Evolutionary conservation across 2,797 vertebrate species (phyloP), one percentile per base, ranked within the genome.

Genomic region (Crenuchus spilurus): DNA sequence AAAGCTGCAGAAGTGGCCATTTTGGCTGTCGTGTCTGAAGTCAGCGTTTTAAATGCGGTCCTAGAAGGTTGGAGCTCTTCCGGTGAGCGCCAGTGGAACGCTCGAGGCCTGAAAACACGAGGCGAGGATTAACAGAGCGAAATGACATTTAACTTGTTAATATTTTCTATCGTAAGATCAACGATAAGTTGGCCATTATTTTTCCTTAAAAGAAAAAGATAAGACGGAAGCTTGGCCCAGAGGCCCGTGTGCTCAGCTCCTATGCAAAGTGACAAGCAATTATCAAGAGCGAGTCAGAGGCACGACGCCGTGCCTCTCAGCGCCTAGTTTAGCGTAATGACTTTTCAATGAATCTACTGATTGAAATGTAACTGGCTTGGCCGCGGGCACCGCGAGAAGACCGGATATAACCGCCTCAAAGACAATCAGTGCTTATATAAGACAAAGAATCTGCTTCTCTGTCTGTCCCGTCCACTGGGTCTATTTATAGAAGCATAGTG

Each of bases 131-230:
- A 82, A 70, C 71, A 69, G 39, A 37, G 61, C 57, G 80, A 82
- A 90, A 88, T 91, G 90, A 93, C 92, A 93, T 93, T 94, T 92
- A 93, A 93, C 91, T 92, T 92, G 91, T 93, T 93, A 91, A 93
- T 92, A 92, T 92, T 92, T 92, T 87, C 83, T 65, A 60, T 84
- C 85, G 82, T 71, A 88, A 95, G 95, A 97, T 97, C 91, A 91
- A 92, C 78, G 95, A 99, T 99, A 98, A 97, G 95, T 89, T 74
- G 88, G 89, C 94, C 89, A 92, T 95, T 93, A 93, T 93, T 93
- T 92, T 78, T 87, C 83, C 90, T 89, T 91, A 94, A 92, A 93
- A 94, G 92, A 86, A 86, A 92, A 90, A 86, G 95, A 98, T 98
- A 97, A 98, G 86, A 82, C 87, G 79, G 84, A 91, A 89, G 92